Evolutionary conservation across 2,113 vertebrate species (phyloP).

Genomic region (Rhegmatorhina hoffmannsi): DNA sequence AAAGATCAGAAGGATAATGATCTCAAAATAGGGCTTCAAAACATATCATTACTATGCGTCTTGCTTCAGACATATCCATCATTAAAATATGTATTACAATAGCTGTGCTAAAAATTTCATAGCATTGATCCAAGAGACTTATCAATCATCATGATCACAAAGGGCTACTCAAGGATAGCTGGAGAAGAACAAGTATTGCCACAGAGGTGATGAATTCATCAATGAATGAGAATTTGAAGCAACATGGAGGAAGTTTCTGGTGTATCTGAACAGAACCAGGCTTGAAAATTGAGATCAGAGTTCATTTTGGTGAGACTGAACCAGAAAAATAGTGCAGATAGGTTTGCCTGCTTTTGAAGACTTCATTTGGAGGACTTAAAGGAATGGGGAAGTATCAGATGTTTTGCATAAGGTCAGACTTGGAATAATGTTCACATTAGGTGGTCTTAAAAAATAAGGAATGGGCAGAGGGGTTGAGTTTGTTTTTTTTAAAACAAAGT

Average conservation of each 20-base stretch:
- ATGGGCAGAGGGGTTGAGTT: neutral
- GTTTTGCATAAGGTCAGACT: neutral
- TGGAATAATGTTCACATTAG: neutral
- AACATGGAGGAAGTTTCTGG: neutral
- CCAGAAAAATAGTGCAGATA: neutral
- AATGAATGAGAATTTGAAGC: neutral
- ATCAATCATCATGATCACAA: slow-evolving; percentile 51
- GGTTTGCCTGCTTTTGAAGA: neutral
- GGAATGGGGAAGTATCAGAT: neutral
- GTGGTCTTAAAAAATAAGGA: neutral
- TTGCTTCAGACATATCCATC: slow-evolving; percentile 27
- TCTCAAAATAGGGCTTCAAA: slow-evolving; percentile 47
- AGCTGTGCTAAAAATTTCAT: slow-evolving; percentile 31
- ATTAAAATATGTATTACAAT: slow-evolving; percentile 34
- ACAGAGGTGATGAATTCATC: slow-evolving; percentile 29
- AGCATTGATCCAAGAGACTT: slow-evolving; percentile 48
- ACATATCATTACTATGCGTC: slow-evolving; percentile 26
- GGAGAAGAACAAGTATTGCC: neutral
- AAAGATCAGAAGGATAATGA: slow-evolving; percentile 59
- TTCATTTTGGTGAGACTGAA: neutral
- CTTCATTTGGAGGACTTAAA: neutral
- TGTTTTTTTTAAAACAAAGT: neutral
- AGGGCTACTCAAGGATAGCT: slow-evolving; percentile 45
- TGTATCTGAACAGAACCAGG: neutral
- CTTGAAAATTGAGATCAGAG: neutral